phyloP scores from a whole-genome alignment of 2,888 invertebrate genomes.

The Scelioninae gen. 2 region DNA sequence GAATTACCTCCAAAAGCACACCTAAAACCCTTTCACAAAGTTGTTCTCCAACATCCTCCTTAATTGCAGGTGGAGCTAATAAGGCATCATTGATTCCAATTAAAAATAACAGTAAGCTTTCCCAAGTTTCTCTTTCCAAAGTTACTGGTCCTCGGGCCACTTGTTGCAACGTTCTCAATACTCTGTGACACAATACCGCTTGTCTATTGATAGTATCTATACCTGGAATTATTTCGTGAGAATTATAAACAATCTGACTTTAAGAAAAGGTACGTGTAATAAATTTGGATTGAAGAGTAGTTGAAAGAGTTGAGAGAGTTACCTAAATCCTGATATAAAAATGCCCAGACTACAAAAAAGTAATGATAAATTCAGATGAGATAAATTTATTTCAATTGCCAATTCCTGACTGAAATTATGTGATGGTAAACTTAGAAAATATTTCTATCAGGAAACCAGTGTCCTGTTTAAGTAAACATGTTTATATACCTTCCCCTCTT shows the following conservation, averaged over 20 bases:
- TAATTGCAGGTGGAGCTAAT: slow-evolving; percentile 92
- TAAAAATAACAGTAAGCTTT: slow-evolving; percentile 89
- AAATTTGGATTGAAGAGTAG: slow-evolving; percentile 2
- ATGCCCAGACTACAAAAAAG: slow-evolving; percentile 89
- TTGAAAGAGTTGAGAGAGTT: slow-evolving; percentile 72
- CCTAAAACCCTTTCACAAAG: slow-evolving; percentile 94
- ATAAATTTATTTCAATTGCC: slow-evolving; percentile 7
- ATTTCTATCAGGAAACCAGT: slow-evolving; percentile 22
- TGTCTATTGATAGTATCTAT: slow-evolving; percentile 94
- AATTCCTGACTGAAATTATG: slow-evolving; percentile 29
- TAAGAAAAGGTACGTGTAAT: not conserved
- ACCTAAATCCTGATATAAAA: slow-evolving; percentile 92
- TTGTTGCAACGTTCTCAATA: slow-evolving; percentile 89
- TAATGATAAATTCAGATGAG: slow-evolving; percentile 48
- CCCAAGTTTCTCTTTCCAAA: slow-evolving; percentile 93
- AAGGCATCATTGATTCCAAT: slow-evolving; percentile 94
- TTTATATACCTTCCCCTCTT: slow-evolving; percentile 88
- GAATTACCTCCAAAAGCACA: slow-evolving; percentile 82
- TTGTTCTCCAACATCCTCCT: slow-evolving; percentile 96
- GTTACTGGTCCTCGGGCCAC: slow-evolving; percentile 85
- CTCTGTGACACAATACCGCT: slow-evolving; percentile 94
- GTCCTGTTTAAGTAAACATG: not conserved
- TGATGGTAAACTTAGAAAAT: slow-evolving; percentile 9
- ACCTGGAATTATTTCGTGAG: slow-evolving; percentile 76
- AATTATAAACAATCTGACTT: slow-evolving; percentile 27